A percentile compares a stretch with the other conserved stretches of the same genome.
These are phyloP conservation scores for Poecilia picta DNA, from an alignment of 2,797 vertebrate genomes.

Conservation along the genomic window DNA sequence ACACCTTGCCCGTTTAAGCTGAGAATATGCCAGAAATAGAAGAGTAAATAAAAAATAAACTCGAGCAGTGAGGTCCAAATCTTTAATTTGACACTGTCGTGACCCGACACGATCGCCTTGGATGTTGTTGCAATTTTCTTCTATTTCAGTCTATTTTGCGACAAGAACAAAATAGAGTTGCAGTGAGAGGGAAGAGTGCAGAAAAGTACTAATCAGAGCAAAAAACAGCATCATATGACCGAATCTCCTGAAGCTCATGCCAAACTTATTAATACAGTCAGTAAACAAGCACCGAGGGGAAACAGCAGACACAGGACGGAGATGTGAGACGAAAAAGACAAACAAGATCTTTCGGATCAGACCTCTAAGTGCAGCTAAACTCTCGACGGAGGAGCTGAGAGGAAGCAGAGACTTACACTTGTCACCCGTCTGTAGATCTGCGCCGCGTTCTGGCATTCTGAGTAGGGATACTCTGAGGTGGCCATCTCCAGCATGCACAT, in stretches of 20 bases:
- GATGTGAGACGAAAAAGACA: conserved; percentile 13
- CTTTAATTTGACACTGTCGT: not conserved
- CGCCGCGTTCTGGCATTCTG: conserved; percentile 97
- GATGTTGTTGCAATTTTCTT: not conserved
- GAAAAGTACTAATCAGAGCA: conserved; percentile 15
- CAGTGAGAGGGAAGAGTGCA: conserved; percentile 1
- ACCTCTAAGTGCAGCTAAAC: conserved; percentile 76
- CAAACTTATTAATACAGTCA: conserved; percentile 63
- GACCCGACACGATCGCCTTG: not conserved
- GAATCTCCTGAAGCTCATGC: conserved; percentile 61
- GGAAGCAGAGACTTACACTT: conserved; percentile 82
- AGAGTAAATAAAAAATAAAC: not conserved
- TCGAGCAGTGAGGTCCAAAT: not conserved
- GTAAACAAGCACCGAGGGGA: conserved; percentile 53
- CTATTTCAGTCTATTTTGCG: not conserved
- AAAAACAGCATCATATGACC: conserved; percentile 73
- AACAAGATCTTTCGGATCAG: not conserved
- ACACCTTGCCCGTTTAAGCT: not conserved
- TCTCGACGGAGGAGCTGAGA: conserved; percentile 79
- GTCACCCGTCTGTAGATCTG: conserved; percentile 99
- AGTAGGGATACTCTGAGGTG: conserved; percentile 98
- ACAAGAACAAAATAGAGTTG: not conserved
- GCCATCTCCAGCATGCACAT: conserved; percentile 99
- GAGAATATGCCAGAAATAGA: not conserved
- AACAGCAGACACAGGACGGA: conserved; percentile 13